Evolutionary conservation across 2,797 vertebrate species (phyloP), one percentile per base, ranked within the genome.

Genomic region (Pseudocheirus occidentalis): DNA sequence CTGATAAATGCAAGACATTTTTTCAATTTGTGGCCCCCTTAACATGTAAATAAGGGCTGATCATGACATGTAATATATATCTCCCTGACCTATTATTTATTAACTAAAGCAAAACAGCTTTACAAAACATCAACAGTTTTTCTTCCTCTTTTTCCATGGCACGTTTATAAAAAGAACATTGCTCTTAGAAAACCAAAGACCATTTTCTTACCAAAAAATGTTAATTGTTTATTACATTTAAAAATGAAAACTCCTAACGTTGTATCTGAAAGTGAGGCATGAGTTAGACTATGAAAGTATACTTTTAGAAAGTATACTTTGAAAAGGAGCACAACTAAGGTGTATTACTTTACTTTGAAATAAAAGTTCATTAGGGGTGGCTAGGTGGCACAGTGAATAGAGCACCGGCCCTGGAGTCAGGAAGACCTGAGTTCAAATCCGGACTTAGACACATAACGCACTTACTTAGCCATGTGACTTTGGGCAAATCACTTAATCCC

Each of bases 311-410:
- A 52, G 50, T 52, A 52, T 52, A 52, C 59, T 89, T 34, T 62
- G 29, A 52, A 95, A 93, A 55, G 90, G 59, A 90, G 92, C 95
- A 91, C 55, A 90, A n/a, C 11, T 24, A 81, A 24, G 31, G 90
- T 94, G 40, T 81, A 90, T 57, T 91, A 55, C 87, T 73, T 91
- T 53, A 50, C 46, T 94, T 93, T 96, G 66, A 93, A 96, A 93
- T 14, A 52, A 55, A 56, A 53, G 0, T 7, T 58, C 29, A 2
- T 58, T 58, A 52, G 50, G 50, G 50, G 50, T 5, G 5, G 50
- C 50, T 52, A 52, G 50, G 50, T 52, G 50, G 5, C 5, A 5
- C 5, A 5, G 50, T 52, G 50, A 52, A 52, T 52, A 52, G 50
- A 52, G 50, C 50, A 52, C 50, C 50, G 5, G 50, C 50, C 50